phyloP scores from a whole-genome alignment of 2,888 invertebrate species.

The Petrophora chlorosata region DNA sequence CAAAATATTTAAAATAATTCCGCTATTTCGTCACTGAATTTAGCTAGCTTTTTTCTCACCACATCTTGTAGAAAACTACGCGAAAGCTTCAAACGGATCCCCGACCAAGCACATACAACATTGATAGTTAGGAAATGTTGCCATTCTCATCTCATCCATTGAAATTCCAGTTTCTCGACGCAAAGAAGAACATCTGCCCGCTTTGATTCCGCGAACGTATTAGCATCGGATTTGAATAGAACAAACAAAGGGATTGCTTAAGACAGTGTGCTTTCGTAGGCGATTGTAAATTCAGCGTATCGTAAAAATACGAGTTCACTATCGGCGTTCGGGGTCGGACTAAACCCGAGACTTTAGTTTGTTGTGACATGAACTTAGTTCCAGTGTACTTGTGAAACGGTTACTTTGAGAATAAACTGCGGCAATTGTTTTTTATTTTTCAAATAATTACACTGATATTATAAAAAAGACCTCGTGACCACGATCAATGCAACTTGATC shows the following conservation, averaged over 20 bases:
- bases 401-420: too few relatives aligned
- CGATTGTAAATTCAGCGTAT: constrained; percentile 80
- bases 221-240: constrained; percentile 83
- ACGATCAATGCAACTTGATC: too few relatives aligned
- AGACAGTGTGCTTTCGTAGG: constrained; percentile 81
- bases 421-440: too few relatives aligned
- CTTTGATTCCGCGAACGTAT: constrained; percentile 80
- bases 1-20: too few relatives aligned
- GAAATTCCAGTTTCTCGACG: constrained; percentile 69
- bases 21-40: too few relatives aligned
- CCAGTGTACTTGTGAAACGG: background rate
- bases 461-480: too few relatives aligned
- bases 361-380: constrained; percentile 9
- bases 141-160: constrained; percentile 62
- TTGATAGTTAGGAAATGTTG: constrained; percentile 51
- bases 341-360: constrained; percentile 15
- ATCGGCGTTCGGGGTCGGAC: constrained; percentile 33
- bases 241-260: constrained; percentile 82
- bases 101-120: constrained; percentile 33
- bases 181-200: constrained; percentile 75
- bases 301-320: constrained; percentile 67
- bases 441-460: too few relatives aligned
- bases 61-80: constrained; percentile 24
- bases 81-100: constrained; percentile 29
- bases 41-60: constrained; percentile 14